A percentile compares a stretch with the other conserved stretches of the same genome.
phyloP scores from a whole-genome alignment of 2,797 vertebrate species.

The Schizothorax lantsangensis region DNA sequence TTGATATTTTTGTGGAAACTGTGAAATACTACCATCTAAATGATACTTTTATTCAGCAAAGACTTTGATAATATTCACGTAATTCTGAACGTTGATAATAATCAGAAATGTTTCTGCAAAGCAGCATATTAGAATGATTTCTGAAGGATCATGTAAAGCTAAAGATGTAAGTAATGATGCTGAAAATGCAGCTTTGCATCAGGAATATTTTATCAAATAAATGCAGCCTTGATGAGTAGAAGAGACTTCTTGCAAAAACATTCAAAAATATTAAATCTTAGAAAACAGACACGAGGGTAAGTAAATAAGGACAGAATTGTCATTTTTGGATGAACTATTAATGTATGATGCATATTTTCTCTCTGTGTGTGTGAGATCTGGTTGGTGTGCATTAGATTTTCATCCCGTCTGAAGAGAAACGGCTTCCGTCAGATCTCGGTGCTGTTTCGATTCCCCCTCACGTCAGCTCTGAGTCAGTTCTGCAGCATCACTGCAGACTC shows the following conservation, averaged over 20 bases:
- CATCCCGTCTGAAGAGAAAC: not conserved
- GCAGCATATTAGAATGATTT: not conserved
- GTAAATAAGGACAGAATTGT: not conserved
- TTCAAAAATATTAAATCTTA: too few species aligned
- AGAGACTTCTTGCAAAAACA: too few species aligned
- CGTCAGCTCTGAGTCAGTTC: slow-evolving; percentile 41
- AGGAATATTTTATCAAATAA: too few species aligned
- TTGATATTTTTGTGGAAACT: not conserved
- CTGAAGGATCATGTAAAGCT: not conserved
- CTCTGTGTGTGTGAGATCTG: not conserved
- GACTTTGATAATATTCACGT: too few species aligned
- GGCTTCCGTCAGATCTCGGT: not conserved
- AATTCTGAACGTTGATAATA: too few species aligned
- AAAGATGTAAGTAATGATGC: too few species aligned
- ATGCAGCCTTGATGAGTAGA: too few species aligned
- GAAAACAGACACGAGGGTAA: not conserved
- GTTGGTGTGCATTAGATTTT: not conserved
- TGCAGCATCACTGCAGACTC: slow-evolving; percentile 44
- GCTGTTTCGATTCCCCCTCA: slow-evolving; percentile 24
- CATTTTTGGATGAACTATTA: slow-evolving; percentile 1
- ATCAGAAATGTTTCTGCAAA: not conserved
- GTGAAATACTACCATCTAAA: too few species aligned
- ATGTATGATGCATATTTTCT: not conserved
- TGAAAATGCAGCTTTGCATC: too few species aligned
- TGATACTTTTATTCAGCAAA: not conserved